Conservation (phyloP, 1,140 invertebrate genomes). For the Hetaerina americana region DNA sequence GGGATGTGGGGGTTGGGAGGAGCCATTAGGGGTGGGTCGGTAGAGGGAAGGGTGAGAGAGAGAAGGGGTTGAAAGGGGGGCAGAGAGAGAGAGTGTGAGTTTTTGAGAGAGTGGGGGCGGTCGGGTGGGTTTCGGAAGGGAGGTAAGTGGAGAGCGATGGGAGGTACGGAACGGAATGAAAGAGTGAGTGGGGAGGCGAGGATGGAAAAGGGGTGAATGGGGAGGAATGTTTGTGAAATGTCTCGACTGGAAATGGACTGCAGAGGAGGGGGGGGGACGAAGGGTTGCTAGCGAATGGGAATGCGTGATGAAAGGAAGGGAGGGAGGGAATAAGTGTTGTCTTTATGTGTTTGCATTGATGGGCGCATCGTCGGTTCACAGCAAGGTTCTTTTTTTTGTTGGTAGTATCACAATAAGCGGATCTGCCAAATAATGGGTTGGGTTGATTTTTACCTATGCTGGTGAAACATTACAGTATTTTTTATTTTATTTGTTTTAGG, state of each 20-base stretch:
- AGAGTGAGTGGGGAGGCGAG: not conserved
- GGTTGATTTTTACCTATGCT: too few relatives aligned
- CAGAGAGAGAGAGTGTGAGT: not conserved
- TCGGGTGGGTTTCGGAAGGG: not conserved
- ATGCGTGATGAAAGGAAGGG: too few relatives aligned
- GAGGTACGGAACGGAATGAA: not conserved
- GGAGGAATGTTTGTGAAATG: not conserved
- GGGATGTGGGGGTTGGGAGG: not conserved
- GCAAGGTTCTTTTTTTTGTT: not conserved
- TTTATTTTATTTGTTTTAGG: too few relatives aligned
- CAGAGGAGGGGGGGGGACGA: too few relatives aligned
- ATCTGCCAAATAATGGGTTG: not conserved
- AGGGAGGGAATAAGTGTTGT: not conserved
- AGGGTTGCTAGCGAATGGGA: too few relatives aligned
- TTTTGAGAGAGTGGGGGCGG: not conserved
- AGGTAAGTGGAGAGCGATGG: not conserved
- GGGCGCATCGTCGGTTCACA: not conserved
- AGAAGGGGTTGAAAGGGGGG: not conserved
- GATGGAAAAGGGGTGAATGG: not conserved
- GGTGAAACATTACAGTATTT: too few relatives aligned
- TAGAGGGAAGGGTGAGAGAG: not conserved
- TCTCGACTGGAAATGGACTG: too few relatives aligned
- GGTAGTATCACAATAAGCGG: not conserved
- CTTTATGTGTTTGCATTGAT: not conserved
- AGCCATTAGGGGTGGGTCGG: not conserved